Base-by-base conservation (phyloP, 2,888 invertebrate genomes). In the Spilarctia lutea region DNA sequence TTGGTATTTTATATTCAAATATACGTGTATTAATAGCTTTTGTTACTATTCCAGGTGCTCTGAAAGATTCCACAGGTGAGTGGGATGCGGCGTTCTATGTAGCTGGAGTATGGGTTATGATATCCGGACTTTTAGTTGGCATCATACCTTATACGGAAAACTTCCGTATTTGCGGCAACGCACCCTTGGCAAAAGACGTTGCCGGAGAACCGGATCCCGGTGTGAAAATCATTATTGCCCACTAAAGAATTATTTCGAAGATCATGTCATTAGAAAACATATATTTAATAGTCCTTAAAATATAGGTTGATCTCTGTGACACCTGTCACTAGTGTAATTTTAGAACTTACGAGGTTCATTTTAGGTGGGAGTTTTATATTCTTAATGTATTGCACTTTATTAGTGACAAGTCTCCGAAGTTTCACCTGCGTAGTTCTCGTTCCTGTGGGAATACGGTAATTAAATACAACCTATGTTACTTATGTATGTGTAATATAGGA, bases 11-110 rank as follows among this genome's bases (percentile, higher is more conserved):
- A 52, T 24, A 56, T 56, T 65, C 16, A 65, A 65, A 65, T 35
- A n/a, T 66, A 0, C n/a, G 10, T 70, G 27, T 63, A 45, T 30
- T 52, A 24, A 52, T 35, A 18, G 8, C n/a, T 1, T 27, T 60
- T 42, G 35, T 69, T 27, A 33, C 4, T 71, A 10, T 90, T 85
- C 48, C 89, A 96, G 95, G 95, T 81, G 94, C 92, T 24, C 83
- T 96, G 1, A 91, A 96, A 88, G 98, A 98, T 88, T 88, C 96
- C 33, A 98, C 97, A 6, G 96, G 96, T 4, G 93, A 96, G 56
- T 98, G 98, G 97, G 97, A 98, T 83, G 96, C 97, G 78, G 97
- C 98, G 0, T 98, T 98, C 92, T 97, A 97, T 90, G 96, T 97
- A 81, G 97, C 98, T 56, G 98, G 98, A 27, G 93, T 97, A 68